Evolutionary conservation across 64 coral and sea anemone species (phyloP).

Genomic region (Stichodactyla helianthus): DNA sequence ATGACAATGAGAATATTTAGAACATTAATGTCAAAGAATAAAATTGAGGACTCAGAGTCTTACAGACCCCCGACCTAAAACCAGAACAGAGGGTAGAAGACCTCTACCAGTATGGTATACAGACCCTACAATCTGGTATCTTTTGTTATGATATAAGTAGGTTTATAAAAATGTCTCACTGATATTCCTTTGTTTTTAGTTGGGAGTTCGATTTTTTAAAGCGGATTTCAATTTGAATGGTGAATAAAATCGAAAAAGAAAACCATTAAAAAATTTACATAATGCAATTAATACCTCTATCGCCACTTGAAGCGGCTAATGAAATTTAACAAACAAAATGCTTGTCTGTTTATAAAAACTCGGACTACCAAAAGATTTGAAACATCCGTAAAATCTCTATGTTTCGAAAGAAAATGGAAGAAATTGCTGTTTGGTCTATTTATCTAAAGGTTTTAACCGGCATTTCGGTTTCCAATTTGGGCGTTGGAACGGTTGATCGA

Average conservation of each 20-base stretch:
- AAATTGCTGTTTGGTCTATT: background rate
- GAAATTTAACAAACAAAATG: background rate
- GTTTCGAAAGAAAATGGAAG: background rate
- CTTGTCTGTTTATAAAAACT: constrained; percentile 2
- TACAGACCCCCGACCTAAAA: too few relatives aligned
- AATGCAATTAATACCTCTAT: background rate
- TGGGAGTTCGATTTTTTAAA: background rate
- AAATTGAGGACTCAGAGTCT: too few relatives aligned
- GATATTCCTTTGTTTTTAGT: background rate
- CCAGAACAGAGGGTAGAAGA: too few relatives aligned
- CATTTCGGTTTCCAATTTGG: background rate
- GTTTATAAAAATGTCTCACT: background rate
- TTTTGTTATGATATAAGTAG: background rate
- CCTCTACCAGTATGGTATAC: too few relatives aligned
- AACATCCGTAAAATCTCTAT: background rate
- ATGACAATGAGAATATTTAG: too few relatives aligned
- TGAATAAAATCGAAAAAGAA: background rate
- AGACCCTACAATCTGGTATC: too few relatives aligned
- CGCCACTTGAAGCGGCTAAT: background rate
- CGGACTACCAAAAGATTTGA: background rate
- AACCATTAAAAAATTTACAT: background rate
- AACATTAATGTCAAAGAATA: too few relatives aligned
- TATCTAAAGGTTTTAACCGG: background rate
- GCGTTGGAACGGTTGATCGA: background rate
- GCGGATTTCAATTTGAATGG: background rate